Percentiles rank a stretch among this genome's conserved stretches.
These are phyloP conservation scores for Malurus splendens DNA, from an alignment of 2,797 vertebrate genomes.

Conservation along the genomic window DNA sequence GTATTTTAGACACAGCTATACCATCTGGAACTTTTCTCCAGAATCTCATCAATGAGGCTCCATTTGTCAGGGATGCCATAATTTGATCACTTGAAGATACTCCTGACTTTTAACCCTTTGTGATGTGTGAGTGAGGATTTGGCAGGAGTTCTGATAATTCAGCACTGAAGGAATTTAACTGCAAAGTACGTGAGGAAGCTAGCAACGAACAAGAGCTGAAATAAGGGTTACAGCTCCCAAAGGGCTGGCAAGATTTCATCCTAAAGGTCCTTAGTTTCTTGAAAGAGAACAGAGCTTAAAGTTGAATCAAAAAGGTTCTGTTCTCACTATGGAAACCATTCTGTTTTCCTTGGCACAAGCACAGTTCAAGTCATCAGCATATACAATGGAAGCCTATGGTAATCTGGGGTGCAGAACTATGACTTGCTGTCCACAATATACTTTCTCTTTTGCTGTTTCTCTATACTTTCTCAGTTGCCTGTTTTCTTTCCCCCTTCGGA, in stretches of 20 bases:
- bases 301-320: neutral
- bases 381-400: neutral
- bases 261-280: slow-evolving; percentile 2
- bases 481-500: neutral
- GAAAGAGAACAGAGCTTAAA: neutral
- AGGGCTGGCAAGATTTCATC: neutral
- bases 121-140: neutral
- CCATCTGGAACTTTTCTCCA: neutral
- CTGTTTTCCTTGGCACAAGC: neutral
- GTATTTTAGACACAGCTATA: neutral
- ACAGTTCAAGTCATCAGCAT: neutral
- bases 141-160: neutral
- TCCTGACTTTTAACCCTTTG: slow-evolving; percentile 20
- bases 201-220: neutral
- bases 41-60: neutral
- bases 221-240: neutral
- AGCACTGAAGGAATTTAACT: neutral
- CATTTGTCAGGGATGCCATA: neutral
- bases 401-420: neutral
- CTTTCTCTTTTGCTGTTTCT: neutral
- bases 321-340: slow-evolving; percentile 11
- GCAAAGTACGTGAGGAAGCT: neutral
- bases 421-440: neutral
- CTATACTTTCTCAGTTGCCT: neutral
- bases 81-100: neutral